Evolutionary conservation across 2,797 vertebrate species (phyloP).

Genomic region (Mallotus villosus): DNA sequence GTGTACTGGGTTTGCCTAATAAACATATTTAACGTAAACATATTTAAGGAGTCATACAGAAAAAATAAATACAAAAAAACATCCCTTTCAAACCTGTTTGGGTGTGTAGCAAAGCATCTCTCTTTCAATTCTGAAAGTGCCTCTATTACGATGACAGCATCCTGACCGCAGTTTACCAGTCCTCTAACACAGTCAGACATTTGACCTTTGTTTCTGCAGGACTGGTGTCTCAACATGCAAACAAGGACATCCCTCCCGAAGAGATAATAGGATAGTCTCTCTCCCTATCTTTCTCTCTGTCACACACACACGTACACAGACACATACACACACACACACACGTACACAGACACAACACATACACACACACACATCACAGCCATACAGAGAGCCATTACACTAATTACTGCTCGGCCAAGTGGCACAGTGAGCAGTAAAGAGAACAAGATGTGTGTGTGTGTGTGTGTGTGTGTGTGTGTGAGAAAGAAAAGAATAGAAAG

Average conservation of each 20-base stretch:
- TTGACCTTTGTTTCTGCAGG: too few relatives aligned
- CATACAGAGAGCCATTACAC: constrained; percentile 35
- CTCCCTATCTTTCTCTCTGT: too few relatives aligned
- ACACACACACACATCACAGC: constrained; percentile 5
- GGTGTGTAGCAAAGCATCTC: too few relatives aligned
- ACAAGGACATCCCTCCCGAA: not conserved
- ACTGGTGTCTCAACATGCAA: not conserved
- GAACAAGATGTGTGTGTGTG: not conserved
- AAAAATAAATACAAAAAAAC: too few relatives aligned
- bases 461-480: constrained; percentile 6
- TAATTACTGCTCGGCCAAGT: constrained; percentile 44
- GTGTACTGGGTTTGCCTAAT: too few relatives aligned
- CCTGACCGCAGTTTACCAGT: too few relatives aligned
- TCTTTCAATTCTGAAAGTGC: too few relatives aligned
- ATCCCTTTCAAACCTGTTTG: too few relatives aligned
- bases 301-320: not conserved
- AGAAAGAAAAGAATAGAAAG: not conserved
- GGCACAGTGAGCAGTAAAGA: constrained; percentile 16
- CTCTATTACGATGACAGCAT: too few relatives aligned
- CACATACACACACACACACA: constrained; percentile 2
- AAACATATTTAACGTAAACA: too few relatives aligned
- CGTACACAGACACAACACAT: not conserved
- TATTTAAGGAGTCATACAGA: too few relatives aligned
- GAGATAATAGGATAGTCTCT: not conserved
- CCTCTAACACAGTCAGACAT: too few relatives aligned